Conservation (phyloP, 2,113 vertebrate genomes). For the Eira barbara region DNA sequence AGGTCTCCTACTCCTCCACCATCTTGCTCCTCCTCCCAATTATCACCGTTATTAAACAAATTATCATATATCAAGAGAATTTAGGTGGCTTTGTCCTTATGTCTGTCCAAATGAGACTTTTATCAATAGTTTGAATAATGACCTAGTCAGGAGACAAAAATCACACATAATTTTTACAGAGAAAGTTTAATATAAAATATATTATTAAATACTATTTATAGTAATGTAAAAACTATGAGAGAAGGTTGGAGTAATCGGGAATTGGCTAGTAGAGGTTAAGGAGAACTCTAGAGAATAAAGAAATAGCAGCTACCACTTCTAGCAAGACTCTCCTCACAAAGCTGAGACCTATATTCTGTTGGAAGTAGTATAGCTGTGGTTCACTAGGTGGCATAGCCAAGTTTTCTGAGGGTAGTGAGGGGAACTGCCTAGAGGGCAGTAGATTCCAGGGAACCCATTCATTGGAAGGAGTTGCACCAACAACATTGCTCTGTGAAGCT, state of each 20-base stretch:
- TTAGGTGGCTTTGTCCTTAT: neutral
- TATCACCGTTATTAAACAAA: neutral
- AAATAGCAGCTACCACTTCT: neutral
- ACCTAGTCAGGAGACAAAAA: neutral
- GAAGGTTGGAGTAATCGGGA: neutral
- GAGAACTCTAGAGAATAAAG: neutral
- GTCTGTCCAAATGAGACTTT: neutral
- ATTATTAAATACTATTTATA: no score
- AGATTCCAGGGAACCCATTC: neutral
- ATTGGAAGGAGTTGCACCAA: no score
- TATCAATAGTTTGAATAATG: slow-evolving; percentile 7
- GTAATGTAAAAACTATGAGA: neutral
- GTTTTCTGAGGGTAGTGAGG: neutral
- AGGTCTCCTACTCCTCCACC: no score
- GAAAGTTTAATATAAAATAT: neutral
- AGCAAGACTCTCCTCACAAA: neutral
- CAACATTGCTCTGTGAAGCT: neutral
- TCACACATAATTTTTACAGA: neutral
- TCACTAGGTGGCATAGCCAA: neutral
- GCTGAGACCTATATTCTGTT: neutral
- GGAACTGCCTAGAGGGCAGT: neutral
- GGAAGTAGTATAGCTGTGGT: neutral
- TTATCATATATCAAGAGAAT: neutral
- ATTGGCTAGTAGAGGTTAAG: neutral
- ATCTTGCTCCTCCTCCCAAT: no score